phyloP scores from a whole-genome alignment of 2,113 vertebrate genomes.

The Pelecanus crispus region DNA sequence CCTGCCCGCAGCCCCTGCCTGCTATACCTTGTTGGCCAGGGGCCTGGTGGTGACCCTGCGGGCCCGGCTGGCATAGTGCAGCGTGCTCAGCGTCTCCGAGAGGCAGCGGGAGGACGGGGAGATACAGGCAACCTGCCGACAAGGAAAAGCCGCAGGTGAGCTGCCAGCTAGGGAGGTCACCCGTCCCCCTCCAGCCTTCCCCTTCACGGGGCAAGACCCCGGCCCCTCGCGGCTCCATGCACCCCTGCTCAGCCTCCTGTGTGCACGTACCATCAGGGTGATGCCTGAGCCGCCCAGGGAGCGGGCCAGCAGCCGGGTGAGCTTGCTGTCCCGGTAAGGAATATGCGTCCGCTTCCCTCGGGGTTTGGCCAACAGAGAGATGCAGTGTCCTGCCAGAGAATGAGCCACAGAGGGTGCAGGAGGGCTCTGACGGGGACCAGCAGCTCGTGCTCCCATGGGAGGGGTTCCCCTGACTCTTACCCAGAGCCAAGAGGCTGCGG shows the following conservation, averaged over 20 bases:
- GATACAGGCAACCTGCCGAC: conserved; percentile 72
- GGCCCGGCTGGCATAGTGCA: conserved; percentile 72
- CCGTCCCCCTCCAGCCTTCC: neutral
- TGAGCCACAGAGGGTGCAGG: neutral
- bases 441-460: neutral
- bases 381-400: conserved; percentile 70
- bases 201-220: rapidly evolving
- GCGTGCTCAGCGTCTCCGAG: conserved; percentile 74
- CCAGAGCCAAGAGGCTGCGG: conserved; percentile 76
- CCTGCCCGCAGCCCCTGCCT: neutral
- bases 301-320: conserved; percentile 75
- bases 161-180: neutral
- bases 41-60: conserved; percentile 69
- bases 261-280: conserved; percentile 68
- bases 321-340: conserved; percentile 80
- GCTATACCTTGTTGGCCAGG: conserved; percentile 47
- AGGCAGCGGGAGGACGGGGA: conserved; percentile 70
- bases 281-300: conserved; percentile 67
- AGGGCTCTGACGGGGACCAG: neutral
- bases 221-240: rapidly evolving
- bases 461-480: conserved; percentile 12
- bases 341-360: conserved; percentile 65
- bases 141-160: neutral
- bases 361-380: conserved; percentile 72
- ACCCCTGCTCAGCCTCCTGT: neutral